Conservation (phyloP, 1,140 invertebrate genomes). For the Euura lappo region DNA sequence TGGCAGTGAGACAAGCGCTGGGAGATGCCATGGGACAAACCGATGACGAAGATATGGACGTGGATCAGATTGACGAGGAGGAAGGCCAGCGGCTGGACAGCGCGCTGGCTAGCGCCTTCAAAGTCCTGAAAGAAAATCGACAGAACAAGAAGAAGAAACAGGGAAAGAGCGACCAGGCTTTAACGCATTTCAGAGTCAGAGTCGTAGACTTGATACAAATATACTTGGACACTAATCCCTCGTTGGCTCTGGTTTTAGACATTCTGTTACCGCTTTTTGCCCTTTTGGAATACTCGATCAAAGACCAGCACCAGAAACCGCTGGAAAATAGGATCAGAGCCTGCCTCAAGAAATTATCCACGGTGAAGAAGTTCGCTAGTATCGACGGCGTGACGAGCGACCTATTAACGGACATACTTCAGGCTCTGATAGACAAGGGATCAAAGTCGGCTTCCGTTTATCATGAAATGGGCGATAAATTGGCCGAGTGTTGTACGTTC, state of each 20-base stretch:
- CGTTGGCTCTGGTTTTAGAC: slow-evolving; percentile 69
- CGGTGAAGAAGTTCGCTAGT: slow-evolving; percentile 67
- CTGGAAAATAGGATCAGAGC: slow-evolving; percentile 67
- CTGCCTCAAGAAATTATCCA: slow-evolving; percentile 67
- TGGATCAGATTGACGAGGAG: slow-evolving; percentile 77
- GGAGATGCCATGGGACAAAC: slow-evolving; percentile 62
- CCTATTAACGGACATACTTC: slow-evolving; percentile 61
- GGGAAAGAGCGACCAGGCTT: slow-evolving; percentile 66
- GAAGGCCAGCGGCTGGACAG: slow-evolving; percentile 75
- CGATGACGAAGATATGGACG: slow-evolving; percentile 75
- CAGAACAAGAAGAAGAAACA: slow-evolving; percentile 69
- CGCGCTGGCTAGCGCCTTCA: slow-evolving; percentile 74
- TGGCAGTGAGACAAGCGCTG: slow-evolving; percentile 70
- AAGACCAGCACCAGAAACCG: slow-evolving; percentile 71
- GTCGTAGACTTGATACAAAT: slow-evolving; percentile 75
- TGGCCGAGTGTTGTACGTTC: slow-evolving; percentile 71
- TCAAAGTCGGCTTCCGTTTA: slow-evolving; percentile 67
- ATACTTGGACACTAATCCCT: slow-evolving; percentile 71
- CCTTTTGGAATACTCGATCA: slow-evolving; percentile 71
- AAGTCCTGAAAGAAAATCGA: slow-evolving; percentile 66
- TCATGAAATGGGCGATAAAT: slow-evolving; percentile 71
- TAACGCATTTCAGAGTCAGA: slow-evolving; percentile 74
- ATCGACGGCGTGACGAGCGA: slow-evolving; percentile 64
- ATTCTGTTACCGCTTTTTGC: slow-evolving; percentile 71
- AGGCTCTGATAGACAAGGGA: slow-evolving; percentile 69